Conservation (phyloP, 2,113 vertebrate genomes). For the Coturnix japonica region DNA sequence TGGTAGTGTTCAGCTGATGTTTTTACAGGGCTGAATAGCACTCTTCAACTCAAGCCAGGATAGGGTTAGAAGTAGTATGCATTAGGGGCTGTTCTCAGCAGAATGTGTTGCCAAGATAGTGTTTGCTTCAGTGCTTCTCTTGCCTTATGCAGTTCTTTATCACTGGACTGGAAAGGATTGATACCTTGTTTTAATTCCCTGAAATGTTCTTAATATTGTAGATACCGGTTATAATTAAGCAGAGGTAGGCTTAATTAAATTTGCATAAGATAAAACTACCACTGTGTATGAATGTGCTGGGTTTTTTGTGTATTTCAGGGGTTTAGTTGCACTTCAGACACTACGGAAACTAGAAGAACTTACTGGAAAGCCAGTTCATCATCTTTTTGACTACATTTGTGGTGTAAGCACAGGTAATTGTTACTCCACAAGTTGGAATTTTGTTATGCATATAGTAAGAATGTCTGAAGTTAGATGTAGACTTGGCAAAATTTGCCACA, state of each 20-base stretch:
- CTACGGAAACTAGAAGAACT: constrained; percentile 90
- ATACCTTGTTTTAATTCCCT: background rate
- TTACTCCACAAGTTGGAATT: background rate
- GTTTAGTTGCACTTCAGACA: constrained; percentile 93
- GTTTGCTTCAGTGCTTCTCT: background rate
- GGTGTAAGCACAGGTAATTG: constrained; percentile 96
- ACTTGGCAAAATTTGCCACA: background rate
- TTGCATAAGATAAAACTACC: background rate
- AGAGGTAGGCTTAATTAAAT: background rate
- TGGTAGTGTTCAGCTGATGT: background rate
- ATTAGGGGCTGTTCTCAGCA: background rate
- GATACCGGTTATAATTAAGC: background rate
- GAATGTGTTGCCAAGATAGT: background rate
- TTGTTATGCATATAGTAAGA: background rate
- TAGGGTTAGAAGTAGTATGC: background rate
- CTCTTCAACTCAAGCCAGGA: background rate
- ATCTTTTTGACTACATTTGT: constrained; percentile 98
- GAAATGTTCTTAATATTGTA: background rate
- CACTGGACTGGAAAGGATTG: background rate
- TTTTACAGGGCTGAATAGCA: background rate
- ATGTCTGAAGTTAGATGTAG: background rate
- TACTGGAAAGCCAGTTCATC: constrained; percentile 92
- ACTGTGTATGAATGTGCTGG: background rate
- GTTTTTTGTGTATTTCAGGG: constrained; percentile 79
- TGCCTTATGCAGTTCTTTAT: rapidly evolving